phyloP scores from a whole-genome alignment of 2,113 vertebrate species.

The Elephantulus edwardii region DNA sequence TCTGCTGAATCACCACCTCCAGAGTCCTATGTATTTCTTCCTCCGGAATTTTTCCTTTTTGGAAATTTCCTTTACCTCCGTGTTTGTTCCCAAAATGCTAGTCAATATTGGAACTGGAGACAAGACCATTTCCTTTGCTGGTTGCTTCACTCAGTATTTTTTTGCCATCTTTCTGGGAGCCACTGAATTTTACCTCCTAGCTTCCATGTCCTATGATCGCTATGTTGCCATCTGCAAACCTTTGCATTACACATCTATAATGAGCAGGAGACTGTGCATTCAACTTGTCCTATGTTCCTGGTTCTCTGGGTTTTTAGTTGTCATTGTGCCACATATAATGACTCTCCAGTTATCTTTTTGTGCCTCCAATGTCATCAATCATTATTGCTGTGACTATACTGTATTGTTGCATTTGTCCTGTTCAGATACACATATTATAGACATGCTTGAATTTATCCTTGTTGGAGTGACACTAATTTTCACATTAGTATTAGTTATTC shows the following conservation, averaged over 20 bases:
- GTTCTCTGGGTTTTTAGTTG: constrained; percentile 64
- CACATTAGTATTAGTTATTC: constrained; percentile 47
- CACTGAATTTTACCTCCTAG: constrained; percentile 68
- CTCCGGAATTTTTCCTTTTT: constrained; percentile 63
- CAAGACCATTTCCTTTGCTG: constrained; percentile 59
- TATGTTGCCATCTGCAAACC: constrained; percentile 69
- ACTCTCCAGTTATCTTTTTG: constrained; percentile 68
- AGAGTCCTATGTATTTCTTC: constrained; percentile 65
- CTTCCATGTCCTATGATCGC: constrained; percentile 14
- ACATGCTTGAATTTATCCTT: constrained; percentile 47
- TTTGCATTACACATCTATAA: constrained; percentile 23
- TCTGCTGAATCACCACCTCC: constrained; percentile 45
- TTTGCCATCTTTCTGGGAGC: constrained; percentile 70
- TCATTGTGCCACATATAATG: constrained; percentile 46
- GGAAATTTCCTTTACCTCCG: constrained; percentile 69
- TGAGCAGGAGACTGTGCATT: constrained; percentile 48
- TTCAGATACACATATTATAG: constrained; percentile 58
- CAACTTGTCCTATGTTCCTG: constrained; percentile 53
- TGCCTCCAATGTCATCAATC: constrained; percentile 64
- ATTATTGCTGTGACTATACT: constrained; percentile 66
- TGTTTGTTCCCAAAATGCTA: constrained; percentile 68
- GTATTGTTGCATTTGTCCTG: constrained; percentile 62
- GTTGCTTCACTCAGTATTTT: constrained; percentile 71
- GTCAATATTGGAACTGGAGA: constrained; percentile 57
- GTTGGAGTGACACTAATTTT: constrained; percentile 51